These are phyloP conservation scores for Martes martes DNA, from an alignment of 2,113 vertebrate species.

Conservation along the genomic window DNA sequence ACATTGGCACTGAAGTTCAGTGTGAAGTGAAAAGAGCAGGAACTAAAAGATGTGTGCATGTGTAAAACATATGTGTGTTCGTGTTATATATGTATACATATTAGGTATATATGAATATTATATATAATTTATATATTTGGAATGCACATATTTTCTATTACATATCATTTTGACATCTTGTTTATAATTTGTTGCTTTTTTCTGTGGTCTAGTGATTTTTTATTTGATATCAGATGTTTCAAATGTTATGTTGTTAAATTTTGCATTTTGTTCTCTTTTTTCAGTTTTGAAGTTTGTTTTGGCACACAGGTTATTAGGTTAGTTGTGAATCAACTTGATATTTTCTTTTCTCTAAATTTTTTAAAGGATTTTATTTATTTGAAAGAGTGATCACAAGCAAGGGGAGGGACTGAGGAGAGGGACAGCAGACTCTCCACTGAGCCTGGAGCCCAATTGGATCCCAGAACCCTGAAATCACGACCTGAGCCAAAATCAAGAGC, in stretches of 20 bases:
- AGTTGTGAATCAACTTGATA: neutral
- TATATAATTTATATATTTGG: neutral
- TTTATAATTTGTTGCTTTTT: neutral
- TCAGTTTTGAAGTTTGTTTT: neutral
- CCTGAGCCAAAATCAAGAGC: too few species aligned
- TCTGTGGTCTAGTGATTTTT: neutral
- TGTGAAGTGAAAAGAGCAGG: neutral
- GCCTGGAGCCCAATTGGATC: too few species aligned
- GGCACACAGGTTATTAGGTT: neutral
- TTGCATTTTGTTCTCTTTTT: neutral
- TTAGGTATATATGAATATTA: neutral
- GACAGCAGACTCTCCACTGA: too few species aligned
- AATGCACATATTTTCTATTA: neutral
- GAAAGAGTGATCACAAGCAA: too few species aligned
- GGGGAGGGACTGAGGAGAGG: too few species aligned
- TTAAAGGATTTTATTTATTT: too few species aligned
- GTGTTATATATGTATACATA: neutral
- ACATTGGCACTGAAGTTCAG: neutral
- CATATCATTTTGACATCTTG: neutral
- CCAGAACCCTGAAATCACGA: too few species aligned
- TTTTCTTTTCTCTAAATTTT: too few species aligned
- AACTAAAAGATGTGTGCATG: neutral
- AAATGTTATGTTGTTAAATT: neutral
- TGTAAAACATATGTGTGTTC: neutral
- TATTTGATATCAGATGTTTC: neutral